These are phyloP conservation scores for Chitala chitala DNA, from an alignment of 2,113 vertebrate genomes.

Conservation along the genomic window DNA sequence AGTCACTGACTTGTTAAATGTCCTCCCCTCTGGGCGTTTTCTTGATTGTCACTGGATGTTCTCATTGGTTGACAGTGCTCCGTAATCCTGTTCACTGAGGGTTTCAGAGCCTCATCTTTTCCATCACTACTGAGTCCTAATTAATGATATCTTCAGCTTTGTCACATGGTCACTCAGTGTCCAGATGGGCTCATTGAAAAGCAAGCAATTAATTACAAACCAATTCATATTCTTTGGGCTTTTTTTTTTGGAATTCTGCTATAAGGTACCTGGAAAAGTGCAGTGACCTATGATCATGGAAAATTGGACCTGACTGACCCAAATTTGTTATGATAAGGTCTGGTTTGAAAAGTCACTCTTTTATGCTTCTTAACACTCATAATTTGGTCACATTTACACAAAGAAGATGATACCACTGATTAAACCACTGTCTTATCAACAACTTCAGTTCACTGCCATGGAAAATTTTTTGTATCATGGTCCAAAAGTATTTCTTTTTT, in stretches of 20 bases:
- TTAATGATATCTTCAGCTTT: constrained; percentile 25
- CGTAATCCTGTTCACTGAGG: background rate
- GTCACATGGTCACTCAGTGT: constrained; percentile 10
- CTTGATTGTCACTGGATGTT: background rate
- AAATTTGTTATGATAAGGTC: background rate
- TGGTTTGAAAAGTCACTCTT: background rate
- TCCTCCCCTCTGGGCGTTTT: background rate
- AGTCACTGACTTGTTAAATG: background rate
- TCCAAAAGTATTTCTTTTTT: background rate
- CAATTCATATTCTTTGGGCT: constrained; percentile 16
- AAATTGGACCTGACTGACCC: background rate
- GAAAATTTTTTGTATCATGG: too few species aligned
- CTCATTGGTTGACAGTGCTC: background rate
- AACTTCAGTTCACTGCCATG: background rate
- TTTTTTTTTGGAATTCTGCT: too few species aligned
- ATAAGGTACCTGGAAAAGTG: too few species aligned
- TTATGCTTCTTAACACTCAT: background rate
- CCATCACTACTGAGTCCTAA: constrained; percentile 13
- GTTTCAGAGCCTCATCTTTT: background rate
- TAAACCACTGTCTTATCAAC: background rate
- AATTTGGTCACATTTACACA: too few species aligned
- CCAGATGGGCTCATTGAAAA: background rate
- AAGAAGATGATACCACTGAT: background rate
- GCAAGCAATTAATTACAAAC: constrained; percentile 22
- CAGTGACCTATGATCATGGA: too few species aligned